A percentile compares a stretch with the other conserved stretches of the same genome.
Conservation (phyloP, 2,888 invertebrate genomes). For the Mechanitis messenoides region DNA sequence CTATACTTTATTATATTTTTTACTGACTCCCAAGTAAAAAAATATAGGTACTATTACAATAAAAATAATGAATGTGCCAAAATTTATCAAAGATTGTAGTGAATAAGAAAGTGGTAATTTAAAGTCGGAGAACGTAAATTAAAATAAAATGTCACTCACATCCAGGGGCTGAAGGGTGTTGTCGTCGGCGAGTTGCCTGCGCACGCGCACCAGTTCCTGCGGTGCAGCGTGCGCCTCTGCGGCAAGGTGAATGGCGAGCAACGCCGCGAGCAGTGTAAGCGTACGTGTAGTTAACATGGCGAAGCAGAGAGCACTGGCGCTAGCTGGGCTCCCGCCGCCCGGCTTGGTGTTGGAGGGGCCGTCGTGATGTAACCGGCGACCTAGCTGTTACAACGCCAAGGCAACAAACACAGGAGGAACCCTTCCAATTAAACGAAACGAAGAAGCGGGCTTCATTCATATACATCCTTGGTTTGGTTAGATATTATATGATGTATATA, state of each 20-base stretch:
- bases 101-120: too few relatives aligned
- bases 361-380: constrained; percentile 17
- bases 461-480: neutral
- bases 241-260: constrained; percentile 36
- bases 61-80: neutral
- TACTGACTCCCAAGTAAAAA: too few relatives aligned
- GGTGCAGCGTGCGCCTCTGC: constrained; percentile 34
- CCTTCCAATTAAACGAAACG: neutral
- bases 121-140: neutral
- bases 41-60: too few relatives aligned
- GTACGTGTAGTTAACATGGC: constrained; percentile 26
- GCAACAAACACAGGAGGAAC: neutral
- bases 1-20: too few relatives aligned
- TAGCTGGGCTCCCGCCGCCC: neutral
- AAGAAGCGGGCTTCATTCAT: neutral
- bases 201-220: constrained; percentile 32
- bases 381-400: neutral
- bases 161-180: constrained; percentile 63
- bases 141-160: constrained; percentile 38
- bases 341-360: neutral
- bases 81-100: neutral
- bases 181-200: constrained; percentile 63
- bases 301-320: constrained; percentile 23
- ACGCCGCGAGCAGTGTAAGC: constrained; percentile 29
- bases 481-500: too few relatives aligned